Conservation (phyloP, 2,888 invertebrate species). For the Drosophila subsilvestris region DNA sequence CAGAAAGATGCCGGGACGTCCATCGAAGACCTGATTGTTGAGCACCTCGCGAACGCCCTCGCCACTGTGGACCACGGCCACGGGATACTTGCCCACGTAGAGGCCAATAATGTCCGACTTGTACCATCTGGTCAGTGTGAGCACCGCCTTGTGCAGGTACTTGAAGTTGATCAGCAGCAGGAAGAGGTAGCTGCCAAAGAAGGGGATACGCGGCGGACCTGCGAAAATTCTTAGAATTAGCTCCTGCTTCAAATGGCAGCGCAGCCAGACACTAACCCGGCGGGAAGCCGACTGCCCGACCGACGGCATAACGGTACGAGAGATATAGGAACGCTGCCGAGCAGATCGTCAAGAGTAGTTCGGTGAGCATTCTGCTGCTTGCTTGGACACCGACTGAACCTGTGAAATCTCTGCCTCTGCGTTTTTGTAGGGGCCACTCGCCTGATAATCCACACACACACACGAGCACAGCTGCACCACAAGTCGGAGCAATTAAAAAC, state of each 20-base stretch:
- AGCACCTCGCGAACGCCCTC: constrained; percentile 86
- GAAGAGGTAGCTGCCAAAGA: constrained; percentile 87
- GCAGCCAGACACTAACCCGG: constrained; percentile 85
- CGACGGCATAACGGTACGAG: constrained; percentile 83
- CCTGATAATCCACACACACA: constrained; percentile 29
- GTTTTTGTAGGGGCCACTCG: constrained; percentile 37
- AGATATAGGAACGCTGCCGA: constrained; percentile 82
- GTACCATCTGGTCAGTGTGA: constrained; percentile 85
- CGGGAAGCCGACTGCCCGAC: constrained; percentile 85
- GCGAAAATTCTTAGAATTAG: constrained; percentile 27
- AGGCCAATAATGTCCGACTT: constrained; percentile 87
- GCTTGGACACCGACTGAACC: constrained; percentile 42
- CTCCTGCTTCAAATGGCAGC: background rate
- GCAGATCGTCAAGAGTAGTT: constrained; percentile 80
- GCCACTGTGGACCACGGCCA: constrained; percentile 86
- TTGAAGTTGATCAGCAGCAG: constrained; percentile 85
- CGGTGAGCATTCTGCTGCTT: constrained; percentile 75
- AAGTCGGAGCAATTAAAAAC: constrained; percentile 30
- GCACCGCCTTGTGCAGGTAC: constrained; percentile 85
- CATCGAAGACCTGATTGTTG: constrained; percentile 87
- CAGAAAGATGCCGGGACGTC: constrained; percentile 85
- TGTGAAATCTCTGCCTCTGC: constrained; percentile 3
- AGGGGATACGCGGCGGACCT: constrained; percentile 87
- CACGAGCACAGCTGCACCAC: constrained; percentile 7
- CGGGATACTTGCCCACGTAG: constrained; percentile 85